Evolutionary conservation across 1,140 invertebrate genomes (phyloP).

Genomic region (Carcinoscorpius rotundicauda): DNA sequence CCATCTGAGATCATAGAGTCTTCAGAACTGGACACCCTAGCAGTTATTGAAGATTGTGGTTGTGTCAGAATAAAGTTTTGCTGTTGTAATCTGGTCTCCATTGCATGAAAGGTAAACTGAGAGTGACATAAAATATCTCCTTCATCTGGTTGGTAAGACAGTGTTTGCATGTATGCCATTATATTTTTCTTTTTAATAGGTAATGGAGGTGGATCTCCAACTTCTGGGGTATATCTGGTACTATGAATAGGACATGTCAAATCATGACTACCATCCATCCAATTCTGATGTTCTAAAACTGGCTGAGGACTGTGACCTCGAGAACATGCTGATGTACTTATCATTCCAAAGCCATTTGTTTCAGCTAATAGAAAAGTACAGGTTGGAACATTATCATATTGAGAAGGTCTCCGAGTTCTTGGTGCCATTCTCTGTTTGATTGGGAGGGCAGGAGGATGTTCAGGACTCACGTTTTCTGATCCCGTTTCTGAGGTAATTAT

Average conservation of each 20-base stretch:
- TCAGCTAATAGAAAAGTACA: too few species aligned
- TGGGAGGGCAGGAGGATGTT: constrained; percentile 49
- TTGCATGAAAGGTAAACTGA: constrained; percentile 44
- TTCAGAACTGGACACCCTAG: constrained; percentile 16
- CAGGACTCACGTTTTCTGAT: constrained; percentile 2
- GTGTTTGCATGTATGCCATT: constrained; percentile 92
- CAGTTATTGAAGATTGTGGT: constrained; percentile 7
- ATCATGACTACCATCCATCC: constrained; percentile 12
- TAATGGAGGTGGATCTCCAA: constrained; percentile 60
- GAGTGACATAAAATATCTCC: constrained; percentile 68
- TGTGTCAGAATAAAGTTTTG: too few species aligned
- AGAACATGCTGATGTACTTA: constrained; percentile 2
- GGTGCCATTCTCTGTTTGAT: constrained; percentile 41
- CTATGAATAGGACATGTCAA: constrained; percentile 15
- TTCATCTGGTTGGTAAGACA: constrained; percentile 61
- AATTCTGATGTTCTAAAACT: constrained; percentile 7
- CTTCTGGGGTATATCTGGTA: constrained; percentile 1
- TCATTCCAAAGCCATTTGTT: too few species aligned
- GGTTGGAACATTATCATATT: constrained; percentile 52
- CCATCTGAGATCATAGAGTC: constrained; percentile 19
- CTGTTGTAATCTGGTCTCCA: too few species aligned
- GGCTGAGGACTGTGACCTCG: constrained; percentile 10
- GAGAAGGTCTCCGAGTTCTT: constrained; percentile 49
- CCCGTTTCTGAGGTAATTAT: too few species aligned
- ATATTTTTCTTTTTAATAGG: constrained; percentile 86